A percentile compares a stretch with the other conserved stretches of the same genome.
Conservation (phyloP, 2,797 vertebrate species). For the Muscicapa comitata region DNA sequence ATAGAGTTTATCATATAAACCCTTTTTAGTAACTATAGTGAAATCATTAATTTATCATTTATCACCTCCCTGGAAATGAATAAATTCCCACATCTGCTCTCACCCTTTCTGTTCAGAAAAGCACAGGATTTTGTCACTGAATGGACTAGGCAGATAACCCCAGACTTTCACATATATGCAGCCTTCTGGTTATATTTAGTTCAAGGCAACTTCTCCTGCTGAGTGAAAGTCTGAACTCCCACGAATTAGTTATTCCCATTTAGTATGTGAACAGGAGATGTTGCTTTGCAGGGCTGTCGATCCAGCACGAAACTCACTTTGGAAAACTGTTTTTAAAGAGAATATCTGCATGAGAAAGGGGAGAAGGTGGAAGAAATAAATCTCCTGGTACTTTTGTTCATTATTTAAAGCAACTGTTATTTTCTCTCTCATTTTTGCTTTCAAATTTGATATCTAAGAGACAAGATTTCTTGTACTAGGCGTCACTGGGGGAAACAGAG, state of each 20-base stretch:
- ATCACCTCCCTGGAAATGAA: background rate
- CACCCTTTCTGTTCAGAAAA: background rate
- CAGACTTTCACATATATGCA: background rate
- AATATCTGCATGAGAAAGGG: background rate
- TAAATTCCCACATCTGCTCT: background rate
- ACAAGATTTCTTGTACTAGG: constrained; percentile 21
- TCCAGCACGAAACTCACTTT: constrained; percentile 18
- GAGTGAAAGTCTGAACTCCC: constrained; percentile 1
- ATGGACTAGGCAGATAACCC: background rate
- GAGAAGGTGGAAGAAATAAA: background rate
- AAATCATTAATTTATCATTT: background rate
- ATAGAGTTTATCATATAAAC: background rate
- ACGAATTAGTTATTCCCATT: background rate
- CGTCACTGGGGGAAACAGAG: constrained; percentile 21
- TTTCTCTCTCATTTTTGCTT: constrained; percentile 30
- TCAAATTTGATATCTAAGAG: constrained; percentile 15
- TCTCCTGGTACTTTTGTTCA: constrained; percentile 23
- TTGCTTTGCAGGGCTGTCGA: constrained; percentile 16
- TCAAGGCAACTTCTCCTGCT: background rate
- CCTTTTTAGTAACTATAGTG: background rate
- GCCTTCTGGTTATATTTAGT: background rate
- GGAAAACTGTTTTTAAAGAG: constrained; percentile 20
- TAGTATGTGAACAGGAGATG: background rate
- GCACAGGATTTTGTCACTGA: background rate
- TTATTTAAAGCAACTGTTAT: constrained; percentile 54